Evolutionary conservation across 2,888 invertebrate genomes (phyloP), one percentile per base, ranked within the genome.

Genomic region (Yponomeuta sedellus): DNA sequence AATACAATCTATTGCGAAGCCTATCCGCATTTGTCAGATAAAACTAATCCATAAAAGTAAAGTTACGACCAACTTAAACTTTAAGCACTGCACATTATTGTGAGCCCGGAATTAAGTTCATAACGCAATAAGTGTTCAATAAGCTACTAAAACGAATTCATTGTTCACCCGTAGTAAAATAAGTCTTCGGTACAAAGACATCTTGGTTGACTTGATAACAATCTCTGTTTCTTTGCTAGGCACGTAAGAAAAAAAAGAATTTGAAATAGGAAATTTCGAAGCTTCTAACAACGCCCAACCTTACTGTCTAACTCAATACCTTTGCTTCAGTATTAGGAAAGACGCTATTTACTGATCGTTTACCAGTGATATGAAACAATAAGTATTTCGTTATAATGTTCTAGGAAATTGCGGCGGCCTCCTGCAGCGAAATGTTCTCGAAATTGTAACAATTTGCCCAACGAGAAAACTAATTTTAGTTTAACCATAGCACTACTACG

Each of bases 311-410:
- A 44, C 16, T 16, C 44, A 16, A 16, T 44, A 44, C 44, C 12
- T 16, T 1, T 44, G 44, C 44, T 44, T 10, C 16, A 52, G 44
- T 59, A 59, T 62, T 62, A 39, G 11, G 62, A 19, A 62, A 62
- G 28, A 28, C 6, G n/a, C 34, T 61, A 28, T 62, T 34, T 62
- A n/a, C 19, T 8, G 62, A 62, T 39, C 34, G 8, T 62, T 62
- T 62, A 62, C 39, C 39, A 3, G 34, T 34, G 39, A 62, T 39
- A 62, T 39, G 62, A 62, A 62, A 62, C 39, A 61, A 39, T 62
- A 62, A 34, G 19, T 52, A 16, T 52, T 52, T 52, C 44, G 44
- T 59, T 20, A 59, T 59, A 59, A 59, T 59, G 20, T 59, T 25
- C 12, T 8, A 59, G 10, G 12, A 20, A 59, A 59, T 59, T 59